Evolutionary conservation across 1,140 invertebrate genomes (phyloP).

Genomic region (Papilio glaucus): DNA sequence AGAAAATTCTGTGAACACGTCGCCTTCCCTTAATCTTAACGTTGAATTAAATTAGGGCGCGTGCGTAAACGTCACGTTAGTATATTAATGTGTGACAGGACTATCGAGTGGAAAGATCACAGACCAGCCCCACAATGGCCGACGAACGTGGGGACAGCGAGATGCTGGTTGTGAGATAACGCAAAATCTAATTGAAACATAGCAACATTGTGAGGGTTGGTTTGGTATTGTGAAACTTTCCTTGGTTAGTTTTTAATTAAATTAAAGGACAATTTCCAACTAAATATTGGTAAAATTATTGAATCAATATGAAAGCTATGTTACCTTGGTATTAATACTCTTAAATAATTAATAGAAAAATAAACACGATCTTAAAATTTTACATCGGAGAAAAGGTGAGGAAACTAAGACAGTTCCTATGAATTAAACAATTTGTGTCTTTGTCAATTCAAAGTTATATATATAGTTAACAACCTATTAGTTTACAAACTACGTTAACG

Average conservation of each 20-base stretch:
- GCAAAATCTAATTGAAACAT: slow-evolving; percentile 50
- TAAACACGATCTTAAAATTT: too few species aligned
- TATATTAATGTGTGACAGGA: slow-evolving; percentile 30
- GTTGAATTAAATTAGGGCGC: slow-evolving; percentile 25
- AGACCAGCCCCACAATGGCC: slow-evolving; percentile 39
- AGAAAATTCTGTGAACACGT: not conserved
- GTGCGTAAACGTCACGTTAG: slow-evolving; percentile 13
- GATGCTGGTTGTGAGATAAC: slow-evolving; percentile 43
- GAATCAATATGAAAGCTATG: too few species aligned
- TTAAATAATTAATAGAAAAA: too few species aligned
- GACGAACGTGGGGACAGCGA: slow-evolving; percentile 26
- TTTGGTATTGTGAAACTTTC: not conserved
- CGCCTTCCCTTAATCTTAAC: slow-evolving; percentile 20
- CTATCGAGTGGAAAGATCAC: slow-evolving; percentile 40
- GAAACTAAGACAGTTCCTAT: too few species aligned
- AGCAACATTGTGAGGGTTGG: slow-evolving; percentile 10
- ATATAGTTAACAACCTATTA: too few species aligned
- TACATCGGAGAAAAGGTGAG: too few species aligned
- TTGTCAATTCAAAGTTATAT: too few species aligned
- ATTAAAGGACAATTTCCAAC: too few species aligned
- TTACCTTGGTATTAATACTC: too few species aligned
- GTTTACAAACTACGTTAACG: too few species aligned
- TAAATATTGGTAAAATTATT: too few species aligned
- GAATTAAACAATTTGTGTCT: too few species aligned
- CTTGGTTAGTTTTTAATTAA: not conserved